Base-by-base conservation (phyloP, 2,888 invertebrate genomes). In the Myopa tessellatipennis region DNA sequence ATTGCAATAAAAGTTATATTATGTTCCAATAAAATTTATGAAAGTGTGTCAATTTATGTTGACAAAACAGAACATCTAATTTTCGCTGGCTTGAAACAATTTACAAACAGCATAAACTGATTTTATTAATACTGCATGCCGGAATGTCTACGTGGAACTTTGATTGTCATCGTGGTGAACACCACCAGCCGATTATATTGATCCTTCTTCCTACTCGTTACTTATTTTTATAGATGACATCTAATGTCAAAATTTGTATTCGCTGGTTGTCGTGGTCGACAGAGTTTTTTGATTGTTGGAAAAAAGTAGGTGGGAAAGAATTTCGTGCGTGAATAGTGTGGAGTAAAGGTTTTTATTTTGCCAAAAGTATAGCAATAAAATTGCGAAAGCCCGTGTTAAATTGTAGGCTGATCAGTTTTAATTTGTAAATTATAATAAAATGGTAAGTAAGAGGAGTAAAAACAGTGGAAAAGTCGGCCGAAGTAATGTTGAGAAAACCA, bases 161-260 rank as follows among this genome's bases (percentile, higher is more conserved):
- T 26, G n/a, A 26, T 26, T 26, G 26, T 26, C 26, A 26, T 26
- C 58, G 5, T 52, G n/a, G 58, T 58, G 58, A 58, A 58, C 58
- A 58, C n/a, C 16, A 6, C 58, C 58, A n/a, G n/a, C 14, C 14
- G 58, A 12, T 58, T 67, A 8, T 26, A 10, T 58, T 10, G 16
- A 58, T 58, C 18, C n/a, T 38, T n/a, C 18, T 58, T 18, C 45
- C 2, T 12, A 75, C 60, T 67, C 67, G 68, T 75, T 75, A 68
- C 18, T 67, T 4, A 12, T 10, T 40, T 7, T 36, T 55, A 14
- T 3, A 36, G 50, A 70, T 26, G 26, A 26, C 26, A n/a, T 76
- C 45, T 61, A 52, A 67, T 79, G 79, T 77, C 79, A 79, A 77
- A 74, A 34, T 14, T 38, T 69, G 26, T 60, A 72, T 68, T 79